Evolutionary conservation across 2,797 vertebrate genomes (phyloP).

Genomic region (Clarias platycephalus): DNA sequence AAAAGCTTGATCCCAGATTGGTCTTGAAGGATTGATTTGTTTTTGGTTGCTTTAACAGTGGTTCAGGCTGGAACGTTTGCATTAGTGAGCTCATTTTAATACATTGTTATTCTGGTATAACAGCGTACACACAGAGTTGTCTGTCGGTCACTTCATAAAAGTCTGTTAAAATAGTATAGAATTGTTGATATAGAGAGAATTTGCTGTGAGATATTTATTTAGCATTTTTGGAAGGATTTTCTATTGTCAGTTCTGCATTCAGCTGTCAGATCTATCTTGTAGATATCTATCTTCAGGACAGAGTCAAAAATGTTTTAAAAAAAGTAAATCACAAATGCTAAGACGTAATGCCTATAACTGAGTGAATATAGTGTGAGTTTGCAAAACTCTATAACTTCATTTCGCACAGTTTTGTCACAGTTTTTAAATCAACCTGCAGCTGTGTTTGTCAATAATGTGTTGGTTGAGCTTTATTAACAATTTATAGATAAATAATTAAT

Average conservation of each 20-base stretch:
- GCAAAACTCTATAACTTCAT: too few species aligned
- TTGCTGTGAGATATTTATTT: neutral
- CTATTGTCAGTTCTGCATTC: neutral
- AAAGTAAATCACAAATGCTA: too few species aligned
- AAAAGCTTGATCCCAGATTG: neutral
- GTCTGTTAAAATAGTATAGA: neutral
- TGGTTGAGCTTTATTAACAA: too few species aligned
- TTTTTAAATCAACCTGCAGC: too few species aligned
- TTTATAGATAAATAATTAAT: too few species aligned
- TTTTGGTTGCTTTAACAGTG: neutral
- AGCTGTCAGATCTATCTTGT: neutral
- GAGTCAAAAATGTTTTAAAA: neutral
- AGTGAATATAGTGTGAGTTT: too few species aligned
- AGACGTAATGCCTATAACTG: too few species aligned
- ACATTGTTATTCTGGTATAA: neutral
- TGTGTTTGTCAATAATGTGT: too few species aligned
- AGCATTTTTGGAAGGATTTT: neutral
- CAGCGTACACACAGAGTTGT: neutral
- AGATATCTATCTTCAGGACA: neutral
- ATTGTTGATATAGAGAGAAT: neutral
- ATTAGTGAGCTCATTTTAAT: neutral
- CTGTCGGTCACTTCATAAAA: too few species aligned
- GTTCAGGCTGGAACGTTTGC: neutral
- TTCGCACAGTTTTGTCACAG: too few species aligned
- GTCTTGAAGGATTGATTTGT: neutral